These are phyloP conservation scores for Cosmorhoe ocellata DNA, from an alignment of 2,888 invertebrate genomes.

Conservation along the genomic window DNA sequence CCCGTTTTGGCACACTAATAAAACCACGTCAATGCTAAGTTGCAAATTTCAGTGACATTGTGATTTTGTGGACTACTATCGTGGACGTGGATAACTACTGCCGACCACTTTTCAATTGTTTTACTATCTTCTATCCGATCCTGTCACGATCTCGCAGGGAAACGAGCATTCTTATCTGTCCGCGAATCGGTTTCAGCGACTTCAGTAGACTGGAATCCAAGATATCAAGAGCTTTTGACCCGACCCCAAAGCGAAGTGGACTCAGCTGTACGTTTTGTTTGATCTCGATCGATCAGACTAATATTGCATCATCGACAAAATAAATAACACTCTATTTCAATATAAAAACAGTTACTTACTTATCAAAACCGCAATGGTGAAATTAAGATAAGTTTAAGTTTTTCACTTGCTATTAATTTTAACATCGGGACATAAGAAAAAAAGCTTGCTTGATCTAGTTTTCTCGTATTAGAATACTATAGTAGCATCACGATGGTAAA, in stretches of 20 bases:
- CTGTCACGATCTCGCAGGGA: constrained; percentile 43
- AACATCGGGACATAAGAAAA: too few species aligned
- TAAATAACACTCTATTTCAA: too few species aligned
- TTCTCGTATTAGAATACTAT: neutral
- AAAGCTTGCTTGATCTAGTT: too few species aligned
- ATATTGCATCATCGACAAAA: constrained; percentile 11
- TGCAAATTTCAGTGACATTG: constrained; percentile 11
- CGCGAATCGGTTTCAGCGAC: constrained; percentile 52
- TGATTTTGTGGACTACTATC: constrained; percentile 4
- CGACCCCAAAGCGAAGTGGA: constrained; percentile 55
- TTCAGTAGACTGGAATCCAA: constrained; percentile 44
- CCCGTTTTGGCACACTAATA: too few species aligned
- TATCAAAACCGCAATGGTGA: too few species aligned
- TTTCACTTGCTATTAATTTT: too few species aligned
- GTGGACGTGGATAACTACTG: constrained; percentile 19
- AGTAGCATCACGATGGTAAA: too few species aligned
- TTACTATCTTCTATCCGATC: constrained; percentile 29
- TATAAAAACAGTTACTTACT: too few species aligned
- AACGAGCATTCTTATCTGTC: constrained; percentile 37
- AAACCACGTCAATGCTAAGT: too few species aligned
- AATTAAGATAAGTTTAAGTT: too few species aligned
- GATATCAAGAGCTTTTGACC: constrained; percentile 59
- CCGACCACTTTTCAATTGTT: constrained; percentile 24
- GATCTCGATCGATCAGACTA: constrained; percentile 14
- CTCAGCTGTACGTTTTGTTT: constrained; percentile 48